A percentile compares a stretch with the other conserved stretches of the same genome.
Conservation (phyloP, 2,113 vertebrate genomes). For the Hoplias malabaricus region DNA sequence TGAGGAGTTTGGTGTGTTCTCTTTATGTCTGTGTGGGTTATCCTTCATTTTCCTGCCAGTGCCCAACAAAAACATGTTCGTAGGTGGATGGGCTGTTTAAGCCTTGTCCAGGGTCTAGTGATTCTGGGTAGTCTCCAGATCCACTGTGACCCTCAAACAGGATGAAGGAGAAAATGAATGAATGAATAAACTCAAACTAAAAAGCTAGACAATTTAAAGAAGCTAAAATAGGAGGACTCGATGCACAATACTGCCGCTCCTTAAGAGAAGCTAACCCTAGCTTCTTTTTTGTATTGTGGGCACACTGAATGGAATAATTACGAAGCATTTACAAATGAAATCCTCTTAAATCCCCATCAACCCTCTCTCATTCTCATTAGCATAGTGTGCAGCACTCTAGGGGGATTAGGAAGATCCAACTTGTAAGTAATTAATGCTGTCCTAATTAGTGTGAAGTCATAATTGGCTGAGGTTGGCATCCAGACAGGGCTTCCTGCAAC, state of each 20-base stretch:
- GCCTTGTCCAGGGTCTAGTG: too few relatives aligned
- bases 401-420: conserved; percentile 27
- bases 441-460: conserved; percentile 45
- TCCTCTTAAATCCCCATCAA: conserved; percentile 35
- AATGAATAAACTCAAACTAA: too few relatives aligned
- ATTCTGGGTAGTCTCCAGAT: too few relatives aligned
- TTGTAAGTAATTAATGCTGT: conserved; percentile 53
- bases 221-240: background rate
- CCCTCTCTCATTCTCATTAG: conserved; percentile 34
- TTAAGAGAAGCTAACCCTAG: too few relatives aligned
- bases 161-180: too few relatives aligned
- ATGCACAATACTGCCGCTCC: background rate
- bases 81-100: too few relatives aligned
- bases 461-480: conserved; percentile 40
- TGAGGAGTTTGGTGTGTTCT: too few relatives aligned
- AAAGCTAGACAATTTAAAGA: background rate
- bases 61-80: too few relatives aligned
- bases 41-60: too few relatives aligned
- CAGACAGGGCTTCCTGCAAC: conserved; percentile 7
- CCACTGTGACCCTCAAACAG: too few relatives aligned
- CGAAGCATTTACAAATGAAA: conserved; percentile 10
- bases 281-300: conserved; percentile 8
- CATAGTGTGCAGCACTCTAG: conserved; percentile 8
- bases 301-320: conserved; percentile 6
- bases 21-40: too few relatives aligned